phyloP scores from a whole-genome alignment of 2,797 vertebrate genomes.

The Pempheris klunzingeri region DNA sequence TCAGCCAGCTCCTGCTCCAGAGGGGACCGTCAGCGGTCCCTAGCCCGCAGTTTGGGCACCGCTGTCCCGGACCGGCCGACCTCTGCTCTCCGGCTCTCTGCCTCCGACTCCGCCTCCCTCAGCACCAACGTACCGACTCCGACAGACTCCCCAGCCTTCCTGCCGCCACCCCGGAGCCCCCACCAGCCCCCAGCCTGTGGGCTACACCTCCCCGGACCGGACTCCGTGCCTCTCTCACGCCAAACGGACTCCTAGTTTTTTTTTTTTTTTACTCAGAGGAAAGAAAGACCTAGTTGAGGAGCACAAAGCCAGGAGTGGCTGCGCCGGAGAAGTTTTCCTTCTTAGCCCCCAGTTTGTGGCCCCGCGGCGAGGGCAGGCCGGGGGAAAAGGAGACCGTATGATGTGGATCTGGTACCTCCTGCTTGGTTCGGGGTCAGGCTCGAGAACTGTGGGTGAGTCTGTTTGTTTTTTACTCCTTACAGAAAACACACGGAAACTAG shows the following conservation, averaged over 20 bases:
- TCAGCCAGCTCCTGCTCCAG: not conserved
- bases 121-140: slow-evolving; percentile 66
- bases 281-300: slow-evolving; percentile 30
- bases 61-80: slow-evolving; percentile 50
- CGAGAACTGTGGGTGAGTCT: slow-evolving; percentile 85
- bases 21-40: slow-evolving; percentile 17
- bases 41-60: slow-evolving; percentile 37
- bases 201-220: slow-evolving; percentile 45
- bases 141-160: slow-evolving; percentile 61
- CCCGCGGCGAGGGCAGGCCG: slow-evolving; percentile 76
- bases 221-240: slow-evolving; percentile 38
- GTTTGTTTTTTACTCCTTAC: not conserved
- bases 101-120: slow-evolving; percentile 82
- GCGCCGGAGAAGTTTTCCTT: slow-evolving; percentile 62
- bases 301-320: slow-evolving; percentile 9
- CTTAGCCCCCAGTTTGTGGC: slow-evolving; percentile 68
- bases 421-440: slow-evolving; percentile 86
- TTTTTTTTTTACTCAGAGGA: too few relatives aligned
- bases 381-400: slow-evolving; percentile 66
- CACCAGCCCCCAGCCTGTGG: slow-evolving; percentile 46
- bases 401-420: slow-evolving; percentile 91
- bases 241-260: slow-evolving; percentile 35
- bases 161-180: slow-evolving; percentile 74
- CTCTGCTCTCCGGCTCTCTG: slow-evolving; percentile 69
- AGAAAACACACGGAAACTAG: slow-evolving; percentile 43